Evolutionary conservation across 2,888 invertebrate genomes (phyloP).

Genomic region (Luperina testacea): DNA sequence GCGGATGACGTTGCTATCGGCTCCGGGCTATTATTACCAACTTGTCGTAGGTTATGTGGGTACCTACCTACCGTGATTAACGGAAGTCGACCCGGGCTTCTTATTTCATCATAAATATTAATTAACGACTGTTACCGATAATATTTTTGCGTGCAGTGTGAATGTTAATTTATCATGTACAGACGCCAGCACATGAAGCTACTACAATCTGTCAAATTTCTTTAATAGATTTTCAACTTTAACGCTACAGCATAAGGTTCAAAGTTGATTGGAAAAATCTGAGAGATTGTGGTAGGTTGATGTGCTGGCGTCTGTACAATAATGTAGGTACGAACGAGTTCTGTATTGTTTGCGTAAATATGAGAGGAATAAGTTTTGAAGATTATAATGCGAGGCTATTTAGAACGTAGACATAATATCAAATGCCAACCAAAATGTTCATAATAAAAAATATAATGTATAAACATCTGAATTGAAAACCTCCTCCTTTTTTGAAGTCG

Average conservation of each 20-base stretch:
- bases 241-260: no score
- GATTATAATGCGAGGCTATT: neutral
- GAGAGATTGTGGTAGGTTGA: no score
- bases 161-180: slow-evolving; percentile 7
- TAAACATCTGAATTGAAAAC: no score
- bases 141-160: slow-evolving; percentile 5
- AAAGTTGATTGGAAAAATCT: no score
- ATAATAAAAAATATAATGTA: no score
- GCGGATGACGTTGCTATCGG: slow-evolving; percentile 33
- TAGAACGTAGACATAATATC: neutral
- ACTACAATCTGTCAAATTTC: no score
- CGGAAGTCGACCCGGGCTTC: slow-evolving; percentile 36
- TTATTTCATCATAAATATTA: slow-evolving; percentile 49
- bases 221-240: no score
- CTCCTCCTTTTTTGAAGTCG: no score
- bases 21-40: slow-evolving; percentile 18
- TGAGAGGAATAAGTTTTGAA: slow-evolving; percentile 5
- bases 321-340: neutral
- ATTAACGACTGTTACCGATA: slow-evolving; percentile 30
- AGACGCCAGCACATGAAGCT: no score
- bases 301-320: no score
- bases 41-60: slow-evolving; percentile 53
- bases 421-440: neutral
- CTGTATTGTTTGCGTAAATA: slow-evolving; percentile 12
- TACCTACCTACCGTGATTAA: slow-evolving; percentile 27